Evolutionary conservation across 2,888 invertebrate genomes (phyloP), one percentile per base, ranked within the genome.

Genomic region (Agrochola litura): DNA sequence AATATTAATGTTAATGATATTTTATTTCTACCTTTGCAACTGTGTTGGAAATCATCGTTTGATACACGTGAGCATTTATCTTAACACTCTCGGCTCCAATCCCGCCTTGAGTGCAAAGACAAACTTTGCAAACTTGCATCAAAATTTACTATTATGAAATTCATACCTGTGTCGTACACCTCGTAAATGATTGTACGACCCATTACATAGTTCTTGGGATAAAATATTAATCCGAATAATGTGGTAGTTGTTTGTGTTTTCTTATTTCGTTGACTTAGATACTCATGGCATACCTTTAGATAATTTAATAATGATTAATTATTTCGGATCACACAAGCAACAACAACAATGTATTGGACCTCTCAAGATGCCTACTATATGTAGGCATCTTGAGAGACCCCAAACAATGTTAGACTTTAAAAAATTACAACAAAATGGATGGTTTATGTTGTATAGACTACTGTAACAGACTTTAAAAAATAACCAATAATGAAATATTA

Each of bases 281-380:
- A 60, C 14, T 75, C 49, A 22, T 52, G 76, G 37, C 5, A 61
- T 10, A 74, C 74, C 60, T 75, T 75, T 63, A 41, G 37, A 68
- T 68, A 60, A 58, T 19, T 41, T 41, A 41, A 56, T 41, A 8
- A 74, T 74, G 25, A 75, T 54, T 63, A 19, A 37, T 74, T 60
- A 73, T 49, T 49, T 74, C 16, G 0, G 16, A 73, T 30, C n/a
- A 72, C 9, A 41, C 16, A 60, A 60, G 25, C 16, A 60, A 19
- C 3, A 37, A 37, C 37, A 37, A 37, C 37, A 37, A 37, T 37
- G 37, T 37, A 37, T 37, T 37, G 37, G 37, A 4, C 3, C 4
- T 37, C 37, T 37, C 37, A 37, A 37, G 37, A 37, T 5, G 37
- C 37, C 37, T 37, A 37, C 37, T 37, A 37, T 37, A 4, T 37